These are phyloP conservation scores for Falco biarmicus DNA, from an alignment of 2,797 vertebrate genomes.

Conservation along the genomic window DNA sequence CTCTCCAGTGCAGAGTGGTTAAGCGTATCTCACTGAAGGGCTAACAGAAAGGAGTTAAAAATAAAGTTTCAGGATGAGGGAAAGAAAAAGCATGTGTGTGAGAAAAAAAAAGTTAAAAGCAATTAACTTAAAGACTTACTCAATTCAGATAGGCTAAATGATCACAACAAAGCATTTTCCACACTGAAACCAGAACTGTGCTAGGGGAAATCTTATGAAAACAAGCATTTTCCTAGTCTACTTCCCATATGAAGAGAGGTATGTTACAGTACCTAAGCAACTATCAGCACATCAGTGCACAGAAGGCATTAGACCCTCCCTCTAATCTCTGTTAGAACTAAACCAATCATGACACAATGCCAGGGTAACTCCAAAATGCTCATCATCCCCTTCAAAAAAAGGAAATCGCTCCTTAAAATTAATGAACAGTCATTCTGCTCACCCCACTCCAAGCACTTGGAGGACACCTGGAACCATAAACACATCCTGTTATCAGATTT, in stretches of 20 bases:
- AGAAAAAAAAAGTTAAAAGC: background rate
- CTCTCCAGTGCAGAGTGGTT: background rate
- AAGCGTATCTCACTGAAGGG: background rate
- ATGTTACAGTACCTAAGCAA: background rate
- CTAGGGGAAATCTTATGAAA: background rate
- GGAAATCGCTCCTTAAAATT: background rate
- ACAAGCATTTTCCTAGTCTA: background rate
- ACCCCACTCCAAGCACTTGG: background rate
- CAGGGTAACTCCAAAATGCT: background rate
- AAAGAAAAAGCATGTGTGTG: background rate
- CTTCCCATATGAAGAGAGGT: background rate
- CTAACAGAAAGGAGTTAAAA: background rate
- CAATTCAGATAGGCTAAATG: background rate
- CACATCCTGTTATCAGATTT: background rate
- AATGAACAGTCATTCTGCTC: background rate
- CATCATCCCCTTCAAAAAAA: background rate
- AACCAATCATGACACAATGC: rapidly evolving
- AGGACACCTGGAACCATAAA: background rate
- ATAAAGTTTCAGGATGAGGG: background rate
- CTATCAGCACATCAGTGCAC: background rate
- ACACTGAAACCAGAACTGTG: rapidly evolving
- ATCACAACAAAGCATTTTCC: background rate
- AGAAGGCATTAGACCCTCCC: background rate
- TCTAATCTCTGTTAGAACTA: background rate
- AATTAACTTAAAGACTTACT: background rate